Evolutionary conservation across 2,888 invertebrate species (phyloP), one percentile per base, ranked within the genome.

Genomic region (Anthophora plumipes): DNA sequence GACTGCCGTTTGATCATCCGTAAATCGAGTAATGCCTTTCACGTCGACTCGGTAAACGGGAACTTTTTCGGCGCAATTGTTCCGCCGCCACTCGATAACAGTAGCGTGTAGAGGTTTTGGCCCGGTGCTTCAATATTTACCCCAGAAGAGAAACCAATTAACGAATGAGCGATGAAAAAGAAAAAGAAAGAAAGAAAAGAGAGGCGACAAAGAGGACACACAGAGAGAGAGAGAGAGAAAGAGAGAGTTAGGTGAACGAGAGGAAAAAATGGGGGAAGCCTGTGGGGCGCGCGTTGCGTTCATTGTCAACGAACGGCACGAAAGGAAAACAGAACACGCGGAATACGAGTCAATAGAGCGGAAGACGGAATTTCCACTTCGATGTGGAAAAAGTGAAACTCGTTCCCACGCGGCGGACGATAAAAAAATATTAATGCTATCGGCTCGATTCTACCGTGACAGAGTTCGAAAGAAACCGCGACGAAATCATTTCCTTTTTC

Each of bases 261-360:
- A n/a, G 57, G 5, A 20, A 20, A 46, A 4, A 37, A 0, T 7
- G 31, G 14, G 11, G 20, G 39, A 46, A 55, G 25, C 25, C 9
- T 54, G 77, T 12, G n/a, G n/a, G n/a, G n/a, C n/a, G n/a, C n/a
- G 4, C 46, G 48, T 9, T 55, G 39, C 63, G 63, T 76, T 68
- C 68, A 76, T 78, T 78, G 77, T 76, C 63, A 78, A 50, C 63
- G 63, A 68, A 43, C 61, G 75, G 76, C 67, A 67, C 41, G 60
- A 77, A 76, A 76, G 68, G 68, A 68, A 68, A 78, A 59, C 77
- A 59, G 68, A 78, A 63, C 77, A 77, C 61, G 61, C 61, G 77
- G 50, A 55, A 57, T 52, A 43, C 77, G 67, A 76, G 55, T 50
- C 77, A 68, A 77, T 68, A 76, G 77, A 77, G 77, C 77, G 68